These are phyloP conservation scores for Talpa occidentalis DNA, from an alignment of 2,113 vertebrate genomes.

Conservation along the genomic window DNA sequence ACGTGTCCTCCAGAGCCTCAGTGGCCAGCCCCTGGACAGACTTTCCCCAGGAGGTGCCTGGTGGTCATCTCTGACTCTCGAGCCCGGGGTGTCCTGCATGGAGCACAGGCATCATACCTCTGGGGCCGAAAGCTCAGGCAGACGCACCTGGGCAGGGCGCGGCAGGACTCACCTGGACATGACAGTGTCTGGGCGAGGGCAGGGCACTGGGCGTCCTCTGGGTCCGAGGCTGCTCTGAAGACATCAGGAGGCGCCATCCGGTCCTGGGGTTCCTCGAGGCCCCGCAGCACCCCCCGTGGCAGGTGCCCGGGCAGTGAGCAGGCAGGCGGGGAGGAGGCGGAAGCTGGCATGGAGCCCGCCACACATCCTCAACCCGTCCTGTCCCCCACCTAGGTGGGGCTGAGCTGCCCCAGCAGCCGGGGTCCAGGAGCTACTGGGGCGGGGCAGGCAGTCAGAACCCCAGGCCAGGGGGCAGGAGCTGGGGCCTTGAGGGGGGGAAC, in stretches of 20 bases:
- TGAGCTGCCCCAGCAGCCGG: background rate
- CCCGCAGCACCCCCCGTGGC: background rate
- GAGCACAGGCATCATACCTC: background rate
- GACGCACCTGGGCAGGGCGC: background rate
- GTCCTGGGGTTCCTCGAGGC: background rate
- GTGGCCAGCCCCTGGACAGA: too few species aligned
- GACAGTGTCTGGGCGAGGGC: background rate
- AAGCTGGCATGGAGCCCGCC: background rate
- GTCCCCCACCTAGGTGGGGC: background rate
- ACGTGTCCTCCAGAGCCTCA: too few species aligned
- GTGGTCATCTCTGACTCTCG: too few species aligned
- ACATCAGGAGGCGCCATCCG: background rate
- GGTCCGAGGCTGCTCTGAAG: background rate
- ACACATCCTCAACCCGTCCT: background rate
- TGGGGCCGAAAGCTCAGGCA: too few species aligned
- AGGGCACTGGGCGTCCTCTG: background rate
- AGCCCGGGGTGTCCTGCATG: too few species aligned
- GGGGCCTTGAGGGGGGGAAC: rapidly evolving
- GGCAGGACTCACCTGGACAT: slow-evolving; percentile 37
- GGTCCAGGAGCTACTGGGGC: background rate
- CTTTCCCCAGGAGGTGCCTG: too few species aligned
- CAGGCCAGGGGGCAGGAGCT: too few species aligned
- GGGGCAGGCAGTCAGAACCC: background rate
- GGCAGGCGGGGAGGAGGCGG: too few species aligned
- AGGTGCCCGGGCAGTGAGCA: background rate